Base-by-base conservation (phyloP, 2,888 invertebrate genomes). In the Diadegma fenestrale region DNA sequence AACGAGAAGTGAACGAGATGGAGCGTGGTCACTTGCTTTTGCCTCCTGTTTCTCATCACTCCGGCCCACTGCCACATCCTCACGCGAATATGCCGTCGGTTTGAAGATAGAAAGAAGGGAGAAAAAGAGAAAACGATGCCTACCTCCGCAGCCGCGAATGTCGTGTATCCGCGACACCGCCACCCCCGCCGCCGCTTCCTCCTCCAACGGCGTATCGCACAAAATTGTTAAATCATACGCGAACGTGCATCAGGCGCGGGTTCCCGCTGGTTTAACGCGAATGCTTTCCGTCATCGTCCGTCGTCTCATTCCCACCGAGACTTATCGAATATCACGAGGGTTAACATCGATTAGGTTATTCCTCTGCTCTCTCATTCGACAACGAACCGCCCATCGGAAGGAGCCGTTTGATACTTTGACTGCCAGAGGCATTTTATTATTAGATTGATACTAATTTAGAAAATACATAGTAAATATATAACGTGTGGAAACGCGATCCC, bases 1-100 rank as follows among this genome's bases (percentile, higher is more conserved):
- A 93, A 51, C 93, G 93, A 86, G 94, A 93, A 89, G 90, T 94
- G 43, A 94, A 93, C 83, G 94, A 94, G 86, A 93, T 94, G 94
- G 94, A 94, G 88, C 92, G 94, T 17, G 94, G 94, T 72, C 93
- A 93, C 81, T 89, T 94, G 84, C 87, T 94, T 48, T 92, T 93
- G 81, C 90, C 91, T 68, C 91, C 92, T 10, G 79, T 86, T 54
- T 89, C 90, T 76, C 91, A 92, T 88, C 91, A 92, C 87, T 91
- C 92, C 89, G 92, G 91, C 90, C 93, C 91, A 89, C 85, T 90
- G 86, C 88, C 90, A 41, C 91, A 89, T 83, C 89, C 91, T 85
- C 92, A 90, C 75, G 86, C 87, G 54, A 89, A 84, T 77, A 87
- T 90, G 30, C 90, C 93, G 41, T 88, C 91, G 58, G 91, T 89